Evolutionary conservation across 2,797 vertebrate genomes (phyloP).

Genomic region (Scolopax bukidnonensis): DNA sequence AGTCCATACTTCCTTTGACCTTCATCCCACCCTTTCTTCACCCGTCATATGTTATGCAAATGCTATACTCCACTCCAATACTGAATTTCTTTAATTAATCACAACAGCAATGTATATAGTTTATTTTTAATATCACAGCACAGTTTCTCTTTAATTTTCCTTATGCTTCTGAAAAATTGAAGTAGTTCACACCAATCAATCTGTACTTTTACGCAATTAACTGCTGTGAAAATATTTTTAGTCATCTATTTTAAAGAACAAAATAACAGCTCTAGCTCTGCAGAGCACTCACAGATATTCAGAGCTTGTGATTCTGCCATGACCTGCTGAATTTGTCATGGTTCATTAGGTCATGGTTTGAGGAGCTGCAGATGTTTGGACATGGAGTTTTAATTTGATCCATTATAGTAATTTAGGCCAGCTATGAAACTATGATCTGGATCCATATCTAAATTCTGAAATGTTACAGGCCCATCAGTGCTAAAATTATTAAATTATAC

Average conservation of each 20-base stretch:
- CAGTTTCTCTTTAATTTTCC: background rate
- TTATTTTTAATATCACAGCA: background rate
- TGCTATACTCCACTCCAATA: background rate
- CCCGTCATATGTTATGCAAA: background rate
- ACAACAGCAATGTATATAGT: background rate
- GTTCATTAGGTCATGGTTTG: background rate
- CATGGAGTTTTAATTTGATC: background rate
- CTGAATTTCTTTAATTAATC: background rate
- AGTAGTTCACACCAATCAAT: background rate
- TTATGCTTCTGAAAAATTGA: background rate
- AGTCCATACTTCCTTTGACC: background rate
- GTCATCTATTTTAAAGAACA: background rate
- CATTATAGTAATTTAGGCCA: background rate
- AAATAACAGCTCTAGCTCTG: background rate
- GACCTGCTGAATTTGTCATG: background rate
- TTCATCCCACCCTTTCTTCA: background rate
- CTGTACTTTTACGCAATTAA: background rate
- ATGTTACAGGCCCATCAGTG: background rate
- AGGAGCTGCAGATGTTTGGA: constrained; percentile 15
- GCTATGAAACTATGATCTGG: background rate
- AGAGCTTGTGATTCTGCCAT: background rate
- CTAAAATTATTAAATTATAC: background rate
- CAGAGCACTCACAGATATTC: background rate
- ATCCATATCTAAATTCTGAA: background rate
- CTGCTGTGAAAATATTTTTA: background rate